Conservation (phyloP, 2,888 invertebrate species). For the Dexiosoma caninum region DNA sequence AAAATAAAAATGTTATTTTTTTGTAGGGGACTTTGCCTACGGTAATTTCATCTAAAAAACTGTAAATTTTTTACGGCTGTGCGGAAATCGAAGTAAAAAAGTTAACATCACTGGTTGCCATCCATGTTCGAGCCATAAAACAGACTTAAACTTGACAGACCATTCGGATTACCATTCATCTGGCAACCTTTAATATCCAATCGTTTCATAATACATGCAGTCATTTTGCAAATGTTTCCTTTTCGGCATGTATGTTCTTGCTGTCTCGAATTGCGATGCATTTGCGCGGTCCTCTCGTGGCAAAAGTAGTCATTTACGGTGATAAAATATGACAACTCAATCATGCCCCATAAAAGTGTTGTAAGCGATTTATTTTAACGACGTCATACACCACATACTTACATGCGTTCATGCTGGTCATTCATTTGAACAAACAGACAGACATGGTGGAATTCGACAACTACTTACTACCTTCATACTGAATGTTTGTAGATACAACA, state of each 20-base stretch:
- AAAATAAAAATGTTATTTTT: too few relatives aligned
- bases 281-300: conserved; percentile 45
- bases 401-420: conserved; percentile 35
- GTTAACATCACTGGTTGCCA: too few relatives aligned
- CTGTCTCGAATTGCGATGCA: not conserved
- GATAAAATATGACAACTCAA: conserved; percentile 77
- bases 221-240: conserved; percentile 58
- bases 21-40: too few relatives aligned
- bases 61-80: too few relatives aligned
- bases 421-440: conserved; percentile 4
- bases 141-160: too few relatives aligned
- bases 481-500: conserved; percentile 1
- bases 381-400: conserved; percentile 42
- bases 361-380: conserved; percentile 65
- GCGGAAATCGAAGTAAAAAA: too few relatives aligned
- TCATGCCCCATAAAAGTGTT: conserved; percentile 74
- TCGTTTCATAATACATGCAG: conserved; percentile 48
- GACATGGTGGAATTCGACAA: not conserved
- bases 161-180: not conserved
- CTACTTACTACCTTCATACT: not conserved
- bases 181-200: not conserved
- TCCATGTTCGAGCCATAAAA: too few relatives aligned
- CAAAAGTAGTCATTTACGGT: conserved; percentile 74
- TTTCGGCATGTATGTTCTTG: conserved; percentile 15
- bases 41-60: too few relatives aligned